Percentiles rank a stretch among this genome's conserved stretches.
These are phyloP conservation scores for Erpetoichthys calabaricus DNA, from an alignment of 2,797 vertebrate species.

Conservation along the genomic window DNA sequence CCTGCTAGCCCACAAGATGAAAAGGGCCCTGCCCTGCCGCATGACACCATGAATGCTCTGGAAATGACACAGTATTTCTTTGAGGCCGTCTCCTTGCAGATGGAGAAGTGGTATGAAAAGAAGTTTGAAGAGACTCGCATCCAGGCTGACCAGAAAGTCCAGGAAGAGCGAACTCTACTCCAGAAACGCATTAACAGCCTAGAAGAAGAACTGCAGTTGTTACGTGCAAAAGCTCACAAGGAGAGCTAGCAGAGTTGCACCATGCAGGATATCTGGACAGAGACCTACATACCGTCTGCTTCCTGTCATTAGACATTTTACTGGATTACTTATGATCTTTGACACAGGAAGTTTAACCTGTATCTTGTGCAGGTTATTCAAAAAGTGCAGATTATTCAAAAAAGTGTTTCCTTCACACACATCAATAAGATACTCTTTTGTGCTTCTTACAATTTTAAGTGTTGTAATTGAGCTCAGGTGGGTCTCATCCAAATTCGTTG, in stretches of 20 bases:
- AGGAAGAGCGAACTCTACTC: constrained; percentile 62
- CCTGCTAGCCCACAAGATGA: constrained; percentile 13
- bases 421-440: no score
- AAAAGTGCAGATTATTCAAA: no score
- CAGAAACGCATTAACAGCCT: constrained; percentile 67
- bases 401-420: no score
- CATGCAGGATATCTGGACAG: neutral
- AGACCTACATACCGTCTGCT: neutral
- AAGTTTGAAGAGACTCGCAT: constrained; percentile 79
- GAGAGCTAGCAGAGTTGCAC: constrained; percentile 41
- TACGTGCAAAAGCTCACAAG: constrained; percentile 63
- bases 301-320: no score
- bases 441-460: no score
- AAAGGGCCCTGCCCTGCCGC: constrained; percentile 27
- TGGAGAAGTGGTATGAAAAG: constrained; percentile 94
- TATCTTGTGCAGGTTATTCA: no score
- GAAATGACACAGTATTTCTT: constrained; percentile 93
- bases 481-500: no score
- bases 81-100: constrained; percentile 82
- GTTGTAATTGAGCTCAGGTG: no score
- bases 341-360: no score
- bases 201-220: constrained; percentile 73
- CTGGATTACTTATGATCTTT: no score
- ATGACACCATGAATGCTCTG: constrained; percentile 65
- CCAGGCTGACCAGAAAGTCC: constrained; percentile 68